Conservation (phyloP, 2,888 invertebrate species). For the Pammene aurita region DNA sequence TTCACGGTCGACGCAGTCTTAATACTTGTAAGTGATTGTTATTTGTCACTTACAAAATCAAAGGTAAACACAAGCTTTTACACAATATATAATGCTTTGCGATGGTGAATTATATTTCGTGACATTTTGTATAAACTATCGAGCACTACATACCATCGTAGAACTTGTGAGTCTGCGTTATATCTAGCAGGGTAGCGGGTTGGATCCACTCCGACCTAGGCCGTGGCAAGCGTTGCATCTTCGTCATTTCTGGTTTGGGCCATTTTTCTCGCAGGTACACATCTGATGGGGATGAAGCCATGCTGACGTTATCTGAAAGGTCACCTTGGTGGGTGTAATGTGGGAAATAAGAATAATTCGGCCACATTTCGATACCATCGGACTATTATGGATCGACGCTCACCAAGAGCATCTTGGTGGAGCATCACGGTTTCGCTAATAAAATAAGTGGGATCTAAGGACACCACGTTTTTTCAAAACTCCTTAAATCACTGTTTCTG, state of each 20-base stretch:
- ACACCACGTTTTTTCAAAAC: too few relatives aligned
- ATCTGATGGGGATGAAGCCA: slow-evolving; percentile 60
- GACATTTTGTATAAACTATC: background rate
- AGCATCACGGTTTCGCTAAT: too few relatives aligned
- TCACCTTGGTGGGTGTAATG: slow-evolving; percentile 1
- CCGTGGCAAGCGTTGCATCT: slow-evolving; percentile 58
- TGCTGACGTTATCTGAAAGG: slow-evolving; percentile 46
- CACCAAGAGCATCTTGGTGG: background rate
- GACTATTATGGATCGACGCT: background rate
- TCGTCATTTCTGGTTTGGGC: slow-evolving; percentile 60
- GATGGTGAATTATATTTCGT: too few relatives aligned
- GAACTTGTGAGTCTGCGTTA: slow-evolving; percentile 41
- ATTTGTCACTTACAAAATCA: too few relatives aligned
- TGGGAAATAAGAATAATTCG: background rate
- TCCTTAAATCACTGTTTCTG: too few relatives aligned
- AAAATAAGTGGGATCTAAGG: too few relatives aligned
- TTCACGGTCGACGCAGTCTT: too few relatives aligned
- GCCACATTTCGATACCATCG: background rate
- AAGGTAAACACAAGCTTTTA: too few relatives aligned
- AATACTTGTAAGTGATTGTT: too few relatives aligned
- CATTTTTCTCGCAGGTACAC: slow-evolving; percentile 68
- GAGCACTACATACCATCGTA: slow-evolving; percentile 21
- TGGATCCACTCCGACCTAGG: slow-evolving; percentile 44
- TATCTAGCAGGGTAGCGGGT: slow-evolving; percentile 49
- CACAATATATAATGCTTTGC: too few relatives aligned